Evolutionary conservation across 2,797 vertebrate species (phyloP).

Genomic region (Luscinia megarhynchos): DNA sequence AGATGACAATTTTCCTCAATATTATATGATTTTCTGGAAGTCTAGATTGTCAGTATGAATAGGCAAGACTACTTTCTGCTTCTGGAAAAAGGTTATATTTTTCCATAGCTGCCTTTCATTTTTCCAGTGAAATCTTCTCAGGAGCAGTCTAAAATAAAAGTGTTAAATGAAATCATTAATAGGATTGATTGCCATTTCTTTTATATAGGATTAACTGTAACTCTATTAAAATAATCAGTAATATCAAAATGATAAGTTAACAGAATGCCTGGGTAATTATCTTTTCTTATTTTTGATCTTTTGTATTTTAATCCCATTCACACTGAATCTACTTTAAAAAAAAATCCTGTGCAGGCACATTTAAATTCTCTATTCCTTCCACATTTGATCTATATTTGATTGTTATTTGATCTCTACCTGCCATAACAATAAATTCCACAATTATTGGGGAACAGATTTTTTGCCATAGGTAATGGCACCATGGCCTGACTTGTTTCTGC

Average conservation of each 20-base stretch:
- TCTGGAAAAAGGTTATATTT: background rate
- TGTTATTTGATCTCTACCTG: background rate
- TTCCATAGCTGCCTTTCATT: background rate
- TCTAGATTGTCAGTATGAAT: background rate
- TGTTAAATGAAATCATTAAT: background rate
- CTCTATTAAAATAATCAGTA: background rate
- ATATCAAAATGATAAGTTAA: background rate
- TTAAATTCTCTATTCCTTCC: background rate
- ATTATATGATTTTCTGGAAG: background rate
- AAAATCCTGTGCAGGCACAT: background rate
- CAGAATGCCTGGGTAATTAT: background rate
- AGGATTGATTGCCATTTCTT: background rate
- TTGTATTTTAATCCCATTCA: background rate
- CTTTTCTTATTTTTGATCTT: background rate
- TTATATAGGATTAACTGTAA: background rate
- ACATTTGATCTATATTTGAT: background rate
- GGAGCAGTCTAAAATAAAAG: background rate
- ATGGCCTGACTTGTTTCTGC: background rate
- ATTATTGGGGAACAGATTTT: background rate
- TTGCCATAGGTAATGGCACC: background rate
- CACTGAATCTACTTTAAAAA: background rate
- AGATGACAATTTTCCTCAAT: background rate
- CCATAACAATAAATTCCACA: background rate
- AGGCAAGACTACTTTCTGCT: background rate
- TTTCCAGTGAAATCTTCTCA: background rate